Conservation (phyloP, 92 coral and sea anemone genomes). For the Pocillopora grandis region DNA sequence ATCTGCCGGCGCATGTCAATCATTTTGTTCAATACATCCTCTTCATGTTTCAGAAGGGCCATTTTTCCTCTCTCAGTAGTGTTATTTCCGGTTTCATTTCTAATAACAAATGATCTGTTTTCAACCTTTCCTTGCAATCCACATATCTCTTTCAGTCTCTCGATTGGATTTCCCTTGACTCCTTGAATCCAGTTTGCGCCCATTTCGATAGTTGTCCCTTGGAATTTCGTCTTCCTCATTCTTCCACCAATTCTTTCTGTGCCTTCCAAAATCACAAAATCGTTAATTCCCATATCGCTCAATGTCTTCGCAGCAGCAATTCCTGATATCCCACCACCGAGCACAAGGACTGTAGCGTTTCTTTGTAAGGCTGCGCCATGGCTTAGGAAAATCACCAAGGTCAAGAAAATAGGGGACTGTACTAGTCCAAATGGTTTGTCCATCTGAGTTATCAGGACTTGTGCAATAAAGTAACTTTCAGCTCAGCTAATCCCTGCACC, state of each 20-base stretch:
- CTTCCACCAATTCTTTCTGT: conserved; percentile 75
- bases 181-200: conserved; percentile 96
- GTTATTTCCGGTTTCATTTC: conserved; percentile 66
- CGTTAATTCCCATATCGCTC: conserved; percentile 60
- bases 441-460: no score
- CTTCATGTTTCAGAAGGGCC: conserved; percentile 32
- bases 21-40: conserved; percentile 39
- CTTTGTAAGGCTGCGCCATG: conserved; percentile 6
- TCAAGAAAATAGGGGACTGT: neutral
- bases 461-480: no score
- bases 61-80: conserved; percentile 55
- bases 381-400: neutral
- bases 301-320: conserved; percentile 82
- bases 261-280: conserved; percentile 83
- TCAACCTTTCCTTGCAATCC: conserved; percentile 67
- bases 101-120: conserved; percentile 47
- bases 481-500: no score
- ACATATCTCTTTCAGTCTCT: conserved; percentile 60
- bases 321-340: conserved; percentile 88
- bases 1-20: conserved; percentile 46
- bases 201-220: conserved; percentile 78
- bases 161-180: conserved; percentile 67
- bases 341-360: conserved; percentile 53
- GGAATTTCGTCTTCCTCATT: conserved; percentile 63
- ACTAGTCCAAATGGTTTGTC: no score